phyloP scores from a whole-genome alignment of 1,140 invertebrate species.

The Ericerus pela region DNA sequence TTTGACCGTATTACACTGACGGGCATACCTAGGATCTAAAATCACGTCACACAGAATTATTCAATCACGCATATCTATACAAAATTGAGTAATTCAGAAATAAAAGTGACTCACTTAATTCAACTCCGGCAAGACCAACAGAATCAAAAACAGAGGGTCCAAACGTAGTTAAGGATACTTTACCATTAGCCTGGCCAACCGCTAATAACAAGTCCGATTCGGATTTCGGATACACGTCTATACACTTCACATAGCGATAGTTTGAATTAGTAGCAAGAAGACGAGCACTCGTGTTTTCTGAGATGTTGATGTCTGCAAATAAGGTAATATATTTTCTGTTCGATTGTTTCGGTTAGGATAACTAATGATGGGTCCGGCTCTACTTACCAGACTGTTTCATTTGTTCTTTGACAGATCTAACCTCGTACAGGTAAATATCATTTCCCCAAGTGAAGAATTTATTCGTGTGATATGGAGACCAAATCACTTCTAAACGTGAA shows the following conservation, averaged over 20 bases:
- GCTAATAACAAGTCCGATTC: slow-evolving; percentile 64
- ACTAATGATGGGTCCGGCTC: not conserved
- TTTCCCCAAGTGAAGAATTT: slow-evolving; percentile 76
- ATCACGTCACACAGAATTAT: not conserved
- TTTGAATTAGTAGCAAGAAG: slow-evolving; percentile 48
- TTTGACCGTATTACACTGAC: slow-evolving; percentile 70
- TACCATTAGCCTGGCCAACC: slow-evolving; percentile 72
- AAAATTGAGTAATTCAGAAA: slow-evolving; percentile 15
- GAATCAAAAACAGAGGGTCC: slow-evolving; percentile 51
- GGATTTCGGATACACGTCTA: slow-evolving; percentile 58
- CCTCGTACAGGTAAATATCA: slow-evolving; percentile 68
- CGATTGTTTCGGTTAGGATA: not conserved
- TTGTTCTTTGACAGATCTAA: slow-evolving; percentile 39
- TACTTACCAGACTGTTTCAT: slow-evolving; percentile 41
- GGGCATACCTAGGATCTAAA: slow-evolving; percentile 56
- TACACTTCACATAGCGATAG: slow-evolving; percentile 52
- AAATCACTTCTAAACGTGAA: slow-evolving; percentile 53
- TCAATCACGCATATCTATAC: not conserved
- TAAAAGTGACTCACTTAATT: slow-evolving; percentile 46
- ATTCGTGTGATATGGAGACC: slow-evolving; percentile 59
- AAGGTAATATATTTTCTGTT: not conserved
- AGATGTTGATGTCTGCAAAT: slow-evolving; percentile 42
- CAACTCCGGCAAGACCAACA: slow-evolving; percentile 49
- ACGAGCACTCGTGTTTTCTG: slow-evolving; percentile 46
- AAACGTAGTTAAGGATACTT: slow-evolving; percentile 62